Evolutionary conservation across 2,888 invertebrate species (phyloP), one percentile per base, ranked within the genome.

Genomic region (Aphidoletes aphidimyza): DNA sequence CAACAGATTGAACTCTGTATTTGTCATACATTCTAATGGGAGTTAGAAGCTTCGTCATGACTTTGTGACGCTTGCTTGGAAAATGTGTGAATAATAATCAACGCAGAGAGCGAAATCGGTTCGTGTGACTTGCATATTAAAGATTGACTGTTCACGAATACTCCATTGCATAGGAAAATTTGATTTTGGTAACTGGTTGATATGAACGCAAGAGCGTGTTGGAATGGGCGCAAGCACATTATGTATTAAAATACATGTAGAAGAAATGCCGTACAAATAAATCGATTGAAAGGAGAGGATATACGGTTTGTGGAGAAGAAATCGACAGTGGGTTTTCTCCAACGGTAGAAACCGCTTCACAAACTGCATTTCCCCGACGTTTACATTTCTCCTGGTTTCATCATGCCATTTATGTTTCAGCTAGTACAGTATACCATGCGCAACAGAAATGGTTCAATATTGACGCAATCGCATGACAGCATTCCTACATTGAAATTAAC

Each of bases 61-160:
- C n/a, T n/a, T n/a, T n/a, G n/a, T n/a, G n/a, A n/a, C n/a, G n/a
- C n/a, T n/a, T n/a, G n/a, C n/a, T n/a, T n/a, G 17, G 34, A 69
- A 69, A 69, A 81, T 37, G 81, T 81, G 81, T 81, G 81, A 81
- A 81, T 81, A 81, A 81, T 81, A 81, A 81, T 37, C 36, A 81
- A 81, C 81, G 81, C 81, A 81, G 0, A n/a, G n/a, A 81, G 81
- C 81, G 37, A 81, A 81, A 81, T 81, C 81, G 81, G 37, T 81
- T 81, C 81, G 37, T 81, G 81, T 81, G 81, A 81, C 81, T 37
- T 37, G 81, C 81, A 81, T 81, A 81, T n/a, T 81, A 81, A 81
- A 36, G 36, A 81, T 8, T n/a, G 81, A 81, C 81, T 81, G 81
- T 37, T 5, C 6, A n/a, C 81, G 36, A 37, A 30, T 30, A 30